These are phyloP conservation scores for Laticauda colubrina DNA, from an alignment of 2,113 vertebrate species.

Conservation along the genomic window DNA sequence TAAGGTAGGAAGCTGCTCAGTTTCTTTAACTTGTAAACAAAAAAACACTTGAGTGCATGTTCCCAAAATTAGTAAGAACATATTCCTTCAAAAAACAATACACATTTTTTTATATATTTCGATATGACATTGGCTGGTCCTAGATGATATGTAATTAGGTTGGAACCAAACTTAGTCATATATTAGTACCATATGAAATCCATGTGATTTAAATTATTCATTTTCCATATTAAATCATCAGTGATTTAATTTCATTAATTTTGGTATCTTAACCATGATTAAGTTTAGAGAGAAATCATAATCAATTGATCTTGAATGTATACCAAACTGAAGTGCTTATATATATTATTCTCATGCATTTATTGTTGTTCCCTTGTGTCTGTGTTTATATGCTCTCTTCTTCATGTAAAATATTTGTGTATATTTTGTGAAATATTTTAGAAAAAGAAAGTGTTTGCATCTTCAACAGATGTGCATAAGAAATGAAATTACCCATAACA, in stretches of 20 bases:
- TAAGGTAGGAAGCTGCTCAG: slow-evolving; percentile 40
- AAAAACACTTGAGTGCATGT: not conserved
- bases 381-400: no score
- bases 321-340: not conserved
- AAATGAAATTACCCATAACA: not conserved
- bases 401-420: not conserved
- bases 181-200: not conserved
- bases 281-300: not conserved
- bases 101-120: not conserved
- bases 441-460: not conserved
- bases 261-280: not conserved
- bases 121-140: not conserved
- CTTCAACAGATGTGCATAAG: not conserved
- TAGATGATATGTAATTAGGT: not conserved
- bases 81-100: accelerated
- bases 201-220: not conserved
- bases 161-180: not conserved
- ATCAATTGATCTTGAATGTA: not conserved
- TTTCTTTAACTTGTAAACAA: not conserved
- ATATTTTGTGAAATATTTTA: not conserved
- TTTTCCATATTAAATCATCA: not conserved
- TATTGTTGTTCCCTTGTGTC: not conserved
- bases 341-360: not conserved
- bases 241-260: not conserved
- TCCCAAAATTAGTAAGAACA: accelerated